These are phyloP conservation scores for Manacus vitellinus DNA, from an alignment of 2,113 vertebrate species.

Conservation along the genomic window DNA sequence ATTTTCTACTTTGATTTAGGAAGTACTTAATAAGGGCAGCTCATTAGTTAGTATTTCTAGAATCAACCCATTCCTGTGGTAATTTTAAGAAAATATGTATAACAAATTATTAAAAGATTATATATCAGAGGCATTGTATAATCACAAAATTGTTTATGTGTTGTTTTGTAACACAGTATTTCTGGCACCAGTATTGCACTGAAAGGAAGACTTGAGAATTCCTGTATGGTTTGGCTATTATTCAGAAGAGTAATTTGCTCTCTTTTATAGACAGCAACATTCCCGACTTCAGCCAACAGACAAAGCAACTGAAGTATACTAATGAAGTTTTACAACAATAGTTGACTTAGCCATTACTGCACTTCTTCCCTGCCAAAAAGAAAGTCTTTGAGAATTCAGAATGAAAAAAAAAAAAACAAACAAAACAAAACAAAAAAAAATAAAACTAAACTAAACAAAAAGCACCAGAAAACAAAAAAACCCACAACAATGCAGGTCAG, in stretches of 20 bases:
- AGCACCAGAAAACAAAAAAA: background rate
- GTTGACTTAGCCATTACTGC: background rate
- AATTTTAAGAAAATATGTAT: background rate
- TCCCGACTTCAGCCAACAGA: background rate
- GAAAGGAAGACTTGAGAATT: background rate
- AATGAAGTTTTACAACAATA: background rate
- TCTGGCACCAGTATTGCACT: background rate
- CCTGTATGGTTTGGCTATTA: background rate
- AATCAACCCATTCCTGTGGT: background rate
- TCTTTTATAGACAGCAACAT: background rate
- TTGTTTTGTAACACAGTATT: background rate
- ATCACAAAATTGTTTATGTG: background rate
- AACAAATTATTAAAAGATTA: background rate
- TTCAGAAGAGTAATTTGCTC: background rate
- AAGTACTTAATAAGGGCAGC: background rate
- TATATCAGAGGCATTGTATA: background rate
- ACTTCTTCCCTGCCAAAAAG: background rate
- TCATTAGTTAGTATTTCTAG: background rate
- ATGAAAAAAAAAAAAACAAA: background rate
- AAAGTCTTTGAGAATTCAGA: background rate
- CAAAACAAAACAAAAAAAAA: background rate
- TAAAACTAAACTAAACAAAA: background rate
- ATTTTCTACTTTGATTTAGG: background rate
- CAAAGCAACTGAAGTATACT: background rate
- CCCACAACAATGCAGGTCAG: background rate